Evolutionary conservation across 2,113 vertebrate genomes (phyloP), one percentile per base, ranked within the genome.

Genomic region (Anthoscopus minutus): DNA sequence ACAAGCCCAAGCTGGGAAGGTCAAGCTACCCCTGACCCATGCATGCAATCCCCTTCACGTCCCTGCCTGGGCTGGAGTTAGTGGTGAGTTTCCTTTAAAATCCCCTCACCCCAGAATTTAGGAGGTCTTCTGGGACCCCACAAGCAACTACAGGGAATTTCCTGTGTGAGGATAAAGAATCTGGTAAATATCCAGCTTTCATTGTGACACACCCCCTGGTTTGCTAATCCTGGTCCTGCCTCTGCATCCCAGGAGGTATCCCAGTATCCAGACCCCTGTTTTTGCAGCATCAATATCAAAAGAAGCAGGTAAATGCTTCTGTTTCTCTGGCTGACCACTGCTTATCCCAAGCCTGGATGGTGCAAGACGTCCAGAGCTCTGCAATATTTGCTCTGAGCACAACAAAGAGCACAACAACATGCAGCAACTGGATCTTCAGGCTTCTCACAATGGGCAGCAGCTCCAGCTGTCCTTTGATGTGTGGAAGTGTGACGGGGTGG

Each of bases 291-390:
- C 76, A 13, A 0, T 11, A 19, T 7, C 70, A 27, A 31, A 61
- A 56, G 28, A 3, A 50, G 15, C 4, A 19, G 45, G 33, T 1
- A 1, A 72, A 35, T 0, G 0, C 10, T 28, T 44, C n/a, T 0
- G 0, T 22, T 44, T 51, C 18, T 18, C 33, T 4, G 0, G 1
- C 30, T 15, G 23, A 42, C 9, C 0, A 0, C 35, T 2, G 4
- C 85, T 15, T 62, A 82, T 47, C 54, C 58, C 18, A 4, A 71
- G 5, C 70, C 38, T 0, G 24, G 79, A 17, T 70, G 79, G 71
- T 22, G 74, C 79, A 92, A 86, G 89, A 40, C 54, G 24, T 64
- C 45, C 3, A 0, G 77, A 64, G 48, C 65, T 54, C 17, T 25
- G 80, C 45, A 50, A 6, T 1, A 1, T 45, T 69, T 11, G 14